Percentiles rank a stretch among this genome's conserved stretches.
Conservation (phyloP, 2,888 invertebrate genomes). For the Phragmatobia fuliginosa region DNA sequence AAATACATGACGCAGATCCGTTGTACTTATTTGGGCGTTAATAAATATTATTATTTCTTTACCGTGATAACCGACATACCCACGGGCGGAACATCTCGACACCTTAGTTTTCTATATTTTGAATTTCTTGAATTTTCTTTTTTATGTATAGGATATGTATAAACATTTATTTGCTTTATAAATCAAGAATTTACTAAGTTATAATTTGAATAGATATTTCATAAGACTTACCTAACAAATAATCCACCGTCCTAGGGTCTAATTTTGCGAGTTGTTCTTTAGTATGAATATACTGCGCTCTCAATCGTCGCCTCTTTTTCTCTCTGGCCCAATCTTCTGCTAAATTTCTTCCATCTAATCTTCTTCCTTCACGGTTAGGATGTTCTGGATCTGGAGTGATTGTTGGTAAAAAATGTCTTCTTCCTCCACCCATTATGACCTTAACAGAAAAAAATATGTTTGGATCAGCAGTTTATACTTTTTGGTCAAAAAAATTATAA, state of each 20-base stretch:
- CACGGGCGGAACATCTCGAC: too few relatives aligned
- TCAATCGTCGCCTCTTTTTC: slow-evolving; percentile 89
- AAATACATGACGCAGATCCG: too few relatives aligned
- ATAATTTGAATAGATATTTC: background rate
- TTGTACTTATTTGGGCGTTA: too few relatives aligned
- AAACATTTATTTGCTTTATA: too few relatives aligned
- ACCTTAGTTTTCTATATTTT: too few relatives aligned
- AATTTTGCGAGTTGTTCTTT: slow-evolving; percentile 90
- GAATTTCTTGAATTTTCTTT: too few relatives aligned
- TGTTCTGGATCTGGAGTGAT: slow-evolving; percentile 90
- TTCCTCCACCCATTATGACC: slow-evolving; percentile 93
- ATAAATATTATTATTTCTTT: too few relatives aligned
- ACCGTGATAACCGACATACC: too few relatives aligned
- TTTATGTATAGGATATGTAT: too few relatives aligned
- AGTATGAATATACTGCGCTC: slow-evolving; percentile 91
- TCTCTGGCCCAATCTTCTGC: slow-evolving; percentile 93
- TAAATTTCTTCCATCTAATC: slow-evolving; percentile 92
- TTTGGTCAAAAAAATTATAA: background rate
- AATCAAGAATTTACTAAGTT: too few relatives aligned
- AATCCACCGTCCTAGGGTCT: slow-evolving; percentile 90
- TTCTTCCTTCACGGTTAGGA: slow-evolving; percentile 89
- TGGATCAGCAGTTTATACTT: background rate
- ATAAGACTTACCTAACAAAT: slow-evolving; percentile 88
- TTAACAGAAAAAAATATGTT: slow-evolving; percentile 57
- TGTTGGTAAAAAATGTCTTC: slow-evolving; percentile 91